These are phyloP conservation scores for Troides oblongomaculatus DNA, from an alignment of 2,888 invertebrate species.

Conservation along the genomic window DNA sequence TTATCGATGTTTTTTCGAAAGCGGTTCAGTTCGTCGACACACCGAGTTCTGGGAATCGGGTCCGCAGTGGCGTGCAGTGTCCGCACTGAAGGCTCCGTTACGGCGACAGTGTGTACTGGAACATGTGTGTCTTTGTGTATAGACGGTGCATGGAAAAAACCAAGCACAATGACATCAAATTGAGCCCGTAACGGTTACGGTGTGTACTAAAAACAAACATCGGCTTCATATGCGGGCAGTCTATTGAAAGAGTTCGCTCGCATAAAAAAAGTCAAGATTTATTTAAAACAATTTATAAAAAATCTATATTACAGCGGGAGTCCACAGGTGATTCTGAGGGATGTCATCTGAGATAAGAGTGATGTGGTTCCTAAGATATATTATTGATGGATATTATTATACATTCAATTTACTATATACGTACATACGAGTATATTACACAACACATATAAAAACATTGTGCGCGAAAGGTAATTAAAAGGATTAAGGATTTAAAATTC, in stretches of 20 bases:
- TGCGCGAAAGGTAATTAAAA: too few species aligned
- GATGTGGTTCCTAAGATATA: too few species aligned
- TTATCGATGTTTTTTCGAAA: slow-evolving; percentile 34
- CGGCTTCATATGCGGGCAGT: slow-evolving; percentile 3
- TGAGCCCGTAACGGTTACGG: slow-evolving; percentile 4
- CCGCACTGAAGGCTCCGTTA: slow-evolving; percentile 50
- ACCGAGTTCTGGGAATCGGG: slow-evolving; percentile 50
- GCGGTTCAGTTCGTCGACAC: slow-evolving; percentile 52
- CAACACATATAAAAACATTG: too few species aligned
- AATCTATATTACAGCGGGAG: background rate
- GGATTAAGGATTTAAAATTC: too few species aligned
- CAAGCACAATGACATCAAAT: slow-evolving; percentile 20
- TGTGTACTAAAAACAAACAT: slow-evolving; percentile 14
- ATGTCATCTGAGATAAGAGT: too few species aligned
- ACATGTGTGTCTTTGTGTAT: slow-evolving; percentile 35
- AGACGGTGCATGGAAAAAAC: slow-evolving; percentile 29
- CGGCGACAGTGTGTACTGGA: slow-evolving; percentile 43
- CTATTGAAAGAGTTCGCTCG: slow-evolving; percentile 3
- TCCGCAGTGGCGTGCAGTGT: slow-evolving; percentile 56
- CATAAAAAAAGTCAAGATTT: background rate
- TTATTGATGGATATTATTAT: too few species aligned
- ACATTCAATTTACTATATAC: too few species aligned
- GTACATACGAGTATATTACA: too few species aligned
- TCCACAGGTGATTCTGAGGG: too few species aligned
- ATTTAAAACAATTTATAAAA: background rate